Conservation (phyloP, 2,888 invertebrate genomes). For the Agriotes lineatus region DNA sequence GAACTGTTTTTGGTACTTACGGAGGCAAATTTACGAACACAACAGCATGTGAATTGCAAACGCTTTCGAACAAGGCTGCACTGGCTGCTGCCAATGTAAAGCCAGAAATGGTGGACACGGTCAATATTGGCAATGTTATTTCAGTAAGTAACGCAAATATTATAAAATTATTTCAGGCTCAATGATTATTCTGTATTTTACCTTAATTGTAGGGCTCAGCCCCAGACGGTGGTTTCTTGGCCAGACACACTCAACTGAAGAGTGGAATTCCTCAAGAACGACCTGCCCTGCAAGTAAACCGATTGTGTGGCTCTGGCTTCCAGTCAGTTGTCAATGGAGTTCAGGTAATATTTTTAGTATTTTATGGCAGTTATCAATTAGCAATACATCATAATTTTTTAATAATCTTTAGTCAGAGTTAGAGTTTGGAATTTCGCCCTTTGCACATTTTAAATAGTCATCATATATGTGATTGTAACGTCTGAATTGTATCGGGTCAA, state of each 20-base stretch:
- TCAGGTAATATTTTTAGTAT: conserved; percentile 74
- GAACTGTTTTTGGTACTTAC: conserved; percentile 96
- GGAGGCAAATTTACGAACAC: conserved; percentile 86
- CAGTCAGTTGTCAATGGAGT: conserved; percentile 92
- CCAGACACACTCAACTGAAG: conserved; percentile 89
- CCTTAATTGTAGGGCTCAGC: conserved; percentile 73
- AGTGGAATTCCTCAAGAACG: conserved; percentile 87
- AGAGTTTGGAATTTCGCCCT: too few species aligned
- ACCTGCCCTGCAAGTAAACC: conserved; percentile 90
- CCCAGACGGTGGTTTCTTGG: conserved; percentile 85
- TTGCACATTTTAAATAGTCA: too few species aligned
- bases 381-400: too few species aligned
- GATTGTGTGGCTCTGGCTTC: conserved; percentile 98
- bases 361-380: background rate
- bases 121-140: conserved; percentile 91
- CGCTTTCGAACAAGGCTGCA: conserved; percentile 83
- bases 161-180: too few species aligned
- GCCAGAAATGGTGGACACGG: conserved; percentile 89
- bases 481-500: too few species aligned
- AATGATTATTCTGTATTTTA: background rate
- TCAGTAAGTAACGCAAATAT: conserved; percentile 68
- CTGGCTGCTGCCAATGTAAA: conserved; percentile 82
- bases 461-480: too few species aligned
- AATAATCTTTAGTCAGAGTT: too few species aligned
- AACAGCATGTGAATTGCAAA: conserved; percentile 83